Conservation (phyloP, 1,140 invertebrate species). For the Drosophila jambulina region DNA sequence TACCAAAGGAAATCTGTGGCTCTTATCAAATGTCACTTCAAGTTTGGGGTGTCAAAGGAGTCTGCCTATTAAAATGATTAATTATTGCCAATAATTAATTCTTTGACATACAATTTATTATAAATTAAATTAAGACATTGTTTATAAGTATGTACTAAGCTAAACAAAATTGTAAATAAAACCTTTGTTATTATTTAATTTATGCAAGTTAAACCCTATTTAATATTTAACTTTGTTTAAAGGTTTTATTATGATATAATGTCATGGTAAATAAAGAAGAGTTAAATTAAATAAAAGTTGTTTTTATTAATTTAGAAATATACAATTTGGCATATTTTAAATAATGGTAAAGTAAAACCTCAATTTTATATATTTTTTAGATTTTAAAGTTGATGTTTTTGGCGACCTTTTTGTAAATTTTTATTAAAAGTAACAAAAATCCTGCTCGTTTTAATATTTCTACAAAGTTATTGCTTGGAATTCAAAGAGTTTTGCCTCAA, state of each 20-base stretch:
- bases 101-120: no score
- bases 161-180: background rate
- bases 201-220: background rate
- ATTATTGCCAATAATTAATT: no score
- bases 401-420: no score
- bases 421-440: background rate
- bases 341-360: no score
- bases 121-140: no score
- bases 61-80: background rate
- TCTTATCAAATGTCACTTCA: background rate
- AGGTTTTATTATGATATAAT: background rate
- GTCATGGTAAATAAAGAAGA: background rate
- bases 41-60: background rate
- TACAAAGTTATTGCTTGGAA: background rate
- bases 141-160: background rate
- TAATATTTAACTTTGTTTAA: no score
- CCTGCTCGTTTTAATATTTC: background rate
- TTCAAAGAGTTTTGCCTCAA: background rate
- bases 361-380: background rate
- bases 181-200: background rate
- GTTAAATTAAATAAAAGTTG: no score
- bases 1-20: no score
- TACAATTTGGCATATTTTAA: no score
- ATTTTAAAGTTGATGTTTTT: no score
- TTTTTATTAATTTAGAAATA: no score